phyloP scores from a whole-genome alignment of 2,888 invertebrate species.

The Agonopterix alstromeriana region DNA sequence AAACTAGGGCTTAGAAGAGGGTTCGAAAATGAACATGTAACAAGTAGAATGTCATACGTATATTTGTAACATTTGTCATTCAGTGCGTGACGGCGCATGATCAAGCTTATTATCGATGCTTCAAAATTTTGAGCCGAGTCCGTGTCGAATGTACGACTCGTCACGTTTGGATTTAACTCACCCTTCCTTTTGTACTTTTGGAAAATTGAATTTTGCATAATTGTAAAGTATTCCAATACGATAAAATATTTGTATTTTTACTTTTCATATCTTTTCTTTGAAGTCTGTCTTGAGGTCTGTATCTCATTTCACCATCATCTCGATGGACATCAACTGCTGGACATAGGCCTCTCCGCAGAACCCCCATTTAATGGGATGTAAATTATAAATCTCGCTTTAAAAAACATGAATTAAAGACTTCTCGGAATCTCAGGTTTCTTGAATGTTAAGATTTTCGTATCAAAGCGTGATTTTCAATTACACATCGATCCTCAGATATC shows the following conservation, averaged over 20 bases:
- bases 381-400: too few species aligned
- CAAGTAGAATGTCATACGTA: slow-evolving; percentile 42
- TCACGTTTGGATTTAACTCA: slow-evolving; percentile 59
- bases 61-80: slow-evolving; percentile 59
- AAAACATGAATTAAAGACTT: too few species aligned
- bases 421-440: not conserved
- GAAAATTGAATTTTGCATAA: slow-evolving; percentile 2
- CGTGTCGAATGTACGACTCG: slow-evolving; percentile 38
- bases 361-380: too few species aligned
- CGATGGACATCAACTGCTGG: too few species aligned
- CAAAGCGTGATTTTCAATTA: slow-evolving; percentile 14
- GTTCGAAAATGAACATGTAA: slow-evolving; percentile 31
- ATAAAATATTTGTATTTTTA: too few species aligned
- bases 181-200: slow-evolving; percentile 29
- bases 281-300: too few species aligned
- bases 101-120: slow-evolving; percentile 66
- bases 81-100: slow-evolving; percentile 63
- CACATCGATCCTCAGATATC: slow-evolving; percentile 27
- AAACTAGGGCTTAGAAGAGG: not conserved
- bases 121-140: slow-evolving; percentile 36
- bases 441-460: slow-evolving; percentile 4
- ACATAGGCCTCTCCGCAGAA: too few species aligned
- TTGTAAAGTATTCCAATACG: too few species aligned
- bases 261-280: too few species aligned
- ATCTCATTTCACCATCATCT: too few species aligned